Base-by-base conservation (phyloP, 2,113 vertebrate species). In the Rhinichthys klamathensis region DNA sequence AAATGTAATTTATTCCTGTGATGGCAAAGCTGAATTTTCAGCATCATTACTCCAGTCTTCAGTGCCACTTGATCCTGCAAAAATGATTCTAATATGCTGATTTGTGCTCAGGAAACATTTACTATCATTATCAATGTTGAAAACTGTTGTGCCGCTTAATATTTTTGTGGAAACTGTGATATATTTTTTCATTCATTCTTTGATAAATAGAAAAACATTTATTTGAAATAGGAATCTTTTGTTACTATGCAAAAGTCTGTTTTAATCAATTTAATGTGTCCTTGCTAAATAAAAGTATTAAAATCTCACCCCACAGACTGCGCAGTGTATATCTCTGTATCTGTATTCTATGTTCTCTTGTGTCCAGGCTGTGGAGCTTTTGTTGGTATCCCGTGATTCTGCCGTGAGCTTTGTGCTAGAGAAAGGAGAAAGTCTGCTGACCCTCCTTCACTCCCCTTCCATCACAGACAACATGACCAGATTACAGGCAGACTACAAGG, bases 321-420 rank as follows among this genome's bases (percentile, higher is more conserved):
- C 1, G 13, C 15, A 54, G 4, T 69, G 65, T 11, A 38, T 38
- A 21, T 69, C 7, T 69, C 1, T 38, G 0, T 38, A 38, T 70
- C 21, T 23, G 46, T 15, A 32, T 69, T 58, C 7, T 58, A 58
- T 88, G 58, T 85, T 78, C 10, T 67, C 2, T 46, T 83, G 32
- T 89, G 77, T 65, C 87, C n/a, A 99, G 98, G 96, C 96, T 60
- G 90, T 99, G 41, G 93, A 97, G 32, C 97, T 98, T 93, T 96
- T 91, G 38, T 91, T 99, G 88, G 93, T 98, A 87, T 97, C 97
- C 41, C 96, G 96, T 2, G 96, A 98, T 32, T 95, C 96, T 3
- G 95, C 96, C 2, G 86, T 99, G 87, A 97, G 92, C 85, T 97
- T 96, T 0, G 95, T 99, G 84, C 88, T 91, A 82, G 98, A 99